Evolutionary conservation across 2,797 vertebrate genomes (phyloP).

Genomic region (Chelon labrosus): DNA sequence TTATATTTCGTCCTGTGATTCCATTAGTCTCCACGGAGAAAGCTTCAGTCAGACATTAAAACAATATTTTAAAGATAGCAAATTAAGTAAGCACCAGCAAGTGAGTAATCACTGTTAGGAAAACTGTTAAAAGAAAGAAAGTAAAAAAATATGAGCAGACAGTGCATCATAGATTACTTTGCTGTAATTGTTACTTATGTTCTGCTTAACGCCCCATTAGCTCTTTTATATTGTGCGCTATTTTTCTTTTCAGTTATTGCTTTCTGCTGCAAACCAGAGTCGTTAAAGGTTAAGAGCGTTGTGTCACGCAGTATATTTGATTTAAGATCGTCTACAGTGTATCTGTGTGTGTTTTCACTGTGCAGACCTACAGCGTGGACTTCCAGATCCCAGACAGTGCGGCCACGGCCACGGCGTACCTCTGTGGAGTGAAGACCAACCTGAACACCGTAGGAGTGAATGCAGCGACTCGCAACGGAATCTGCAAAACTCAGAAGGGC

Average conservation of each 20-base stretch:
- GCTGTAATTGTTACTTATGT: constrained; percentile 3
- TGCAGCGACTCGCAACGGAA: constrained; percentile 79
- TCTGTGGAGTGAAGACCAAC: constrained; percentile 88
- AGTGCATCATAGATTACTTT: not conserved
- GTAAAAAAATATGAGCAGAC: not conserved
- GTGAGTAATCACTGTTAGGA: not conserved
- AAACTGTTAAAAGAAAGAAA: no score
- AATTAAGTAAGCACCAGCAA: no score
- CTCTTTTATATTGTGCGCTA: not conserved
- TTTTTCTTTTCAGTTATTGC: no score
- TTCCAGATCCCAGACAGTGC: constrained; percentile 87
- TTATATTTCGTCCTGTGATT: no score
- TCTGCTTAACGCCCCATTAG: not conserved
- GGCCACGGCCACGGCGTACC: constrained; percentile 84
- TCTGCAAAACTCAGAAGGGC: constrained; percentile 83
- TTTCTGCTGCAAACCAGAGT: no score
- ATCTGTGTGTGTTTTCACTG: constrained; percentile 24
- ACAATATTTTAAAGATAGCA: not conserved
- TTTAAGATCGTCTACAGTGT: not conserved
- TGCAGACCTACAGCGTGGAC: constrained; percentile 86
- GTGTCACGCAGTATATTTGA: not conserved
- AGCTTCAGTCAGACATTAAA: not conserved
- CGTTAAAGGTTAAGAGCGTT: no score
- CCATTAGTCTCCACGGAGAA: no score
- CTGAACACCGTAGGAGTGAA: constrained; percentile 81